Percentiles rank a stretch among this genome's conserved stretches.
These are phyloP conservation scores for Chromobotia macracanthus DNA, from an alignment of 2,797 vertebrate genomes.

Conservation along the genomic window DNA sequence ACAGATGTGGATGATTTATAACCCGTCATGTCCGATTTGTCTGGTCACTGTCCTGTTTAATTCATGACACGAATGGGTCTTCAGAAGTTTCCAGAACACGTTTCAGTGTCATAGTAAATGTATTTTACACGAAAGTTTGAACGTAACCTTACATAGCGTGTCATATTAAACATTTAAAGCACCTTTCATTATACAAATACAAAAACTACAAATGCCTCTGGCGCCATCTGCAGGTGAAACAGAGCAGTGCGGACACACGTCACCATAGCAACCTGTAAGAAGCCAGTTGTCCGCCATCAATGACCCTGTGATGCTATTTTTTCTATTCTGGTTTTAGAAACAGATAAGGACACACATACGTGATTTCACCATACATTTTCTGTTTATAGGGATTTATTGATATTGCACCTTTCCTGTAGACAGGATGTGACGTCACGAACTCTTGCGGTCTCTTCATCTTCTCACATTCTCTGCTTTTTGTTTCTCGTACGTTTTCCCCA, in stretches of 20 bases:
- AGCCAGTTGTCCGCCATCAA: conserved; percentile 8
- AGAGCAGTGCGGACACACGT: neutral
- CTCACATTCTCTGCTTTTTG: neutral
- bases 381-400: too few relatives aligned
- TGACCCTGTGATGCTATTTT: neutral
- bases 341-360: neutral
- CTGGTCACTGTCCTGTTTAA: neutral
- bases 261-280: conserved; percentile 29
- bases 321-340: neutral
- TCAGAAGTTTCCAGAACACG: neutral
- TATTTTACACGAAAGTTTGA: neutral
- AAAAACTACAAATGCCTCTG: neutral
- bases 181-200: too few relatives aligned
- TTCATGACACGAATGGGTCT: conserved; percentile 1
- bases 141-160: neutral
- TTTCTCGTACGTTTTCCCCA: neutral
- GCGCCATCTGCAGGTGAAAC: conserved; percentile 44
- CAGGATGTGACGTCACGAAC: neutral
- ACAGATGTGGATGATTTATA: conserved; percentile 33
- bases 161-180: too few relatives aligned
- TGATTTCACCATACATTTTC: too few relatives aligned
- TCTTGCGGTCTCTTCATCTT: neutral
- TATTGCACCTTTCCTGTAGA: neutral
- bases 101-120: conserved; percentile 15
- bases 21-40: neutral